Percentiles rank a stretch among this genome's conserved stretches.
Evolutionary conservation across 2,888 invertebrate genomes (phyloP).

Genomic region (Seira ritae): DNA sequence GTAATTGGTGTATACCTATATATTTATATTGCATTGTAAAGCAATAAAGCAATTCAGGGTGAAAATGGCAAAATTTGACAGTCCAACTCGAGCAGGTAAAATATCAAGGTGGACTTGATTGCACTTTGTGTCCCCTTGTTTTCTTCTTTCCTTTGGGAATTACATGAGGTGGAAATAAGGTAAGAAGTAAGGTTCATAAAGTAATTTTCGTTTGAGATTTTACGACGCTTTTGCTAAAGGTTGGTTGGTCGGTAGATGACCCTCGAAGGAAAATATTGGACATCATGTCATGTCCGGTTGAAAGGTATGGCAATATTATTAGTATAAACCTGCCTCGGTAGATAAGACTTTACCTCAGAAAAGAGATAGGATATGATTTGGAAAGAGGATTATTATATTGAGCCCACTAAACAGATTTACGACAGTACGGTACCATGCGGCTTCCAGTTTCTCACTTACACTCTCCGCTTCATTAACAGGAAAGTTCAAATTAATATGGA

Average conservation of each 20-base stretch:
- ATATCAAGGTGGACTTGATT: too few species aligned
- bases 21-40: too few species aligned
- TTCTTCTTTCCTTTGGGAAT: too few species aligned
- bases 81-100: too few species aligned
- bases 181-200: conserved; percentile 59
- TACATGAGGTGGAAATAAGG: too few species aligned
- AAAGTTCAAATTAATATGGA: conserved; percentile 61
- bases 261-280: too few species aligned
- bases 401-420: conserved; percentile 45
- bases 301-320: not conserved
- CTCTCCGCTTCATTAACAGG: conserved; percentile 61
- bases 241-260: conserved; percentile 53
- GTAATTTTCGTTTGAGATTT: too few species aligned
- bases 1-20: too few species aligned
- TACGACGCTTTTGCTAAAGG: conserved; percentile 42
- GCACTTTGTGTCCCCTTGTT: too few species aligned
- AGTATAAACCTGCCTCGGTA: conserved; percentile 20
- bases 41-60: too few species aligned
- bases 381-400: conserved; percentile 4
- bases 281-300: too few species aligned
- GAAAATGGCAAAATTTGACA: too few species aligned
- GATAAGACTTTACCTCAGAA: conserved; percentile 58
- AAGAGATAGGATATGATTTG: conserved; percentile 36
- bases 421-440: conserved; percentile 46
- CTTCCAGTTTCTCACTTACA: conserved; percentile 45